phyloP scores from a whole-genome alignment of 2,888 invertebrate genomes.

The Sipunculus nudus region DNA sequence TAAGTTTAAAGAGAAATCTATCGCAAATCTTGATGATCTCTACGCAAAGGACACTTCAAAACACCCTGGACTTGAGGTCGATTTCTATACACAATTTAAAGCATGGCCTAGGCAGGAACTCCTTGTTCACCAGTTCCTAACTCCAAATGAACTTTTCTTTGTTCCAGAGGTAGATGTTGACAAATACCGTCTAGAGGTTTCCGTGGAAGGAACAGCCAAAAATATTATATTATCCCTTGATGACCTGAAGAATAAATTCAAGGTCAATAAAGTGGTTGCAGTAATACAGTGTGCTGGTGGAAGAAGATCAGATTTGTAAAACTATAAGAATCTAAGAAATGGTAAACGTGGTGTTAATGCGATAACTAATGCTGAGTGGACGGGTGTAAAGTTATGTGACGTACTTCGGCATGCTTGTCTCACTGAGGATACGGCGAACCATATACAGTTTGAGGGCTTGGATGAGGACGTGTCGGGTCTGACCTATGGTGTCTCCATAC shows the following conservation, averaged over 20 bases:
- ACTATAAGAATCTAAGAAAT: conserved; percentile 83
- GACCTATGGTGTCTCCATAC: conserved; percentile 89
- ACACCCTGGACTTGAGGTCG: too few species aligned
- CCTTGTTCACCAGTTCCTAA: conserved; percentile 81
- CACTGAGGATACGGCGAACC: conserved; percentile 55
- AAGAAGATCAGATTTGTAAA: conserved; percentile 88
- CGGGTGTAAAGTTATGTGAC: conserved; percentile 60
- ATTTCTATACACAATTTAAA: too few species aligned
- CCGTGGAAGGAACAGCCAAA: conserved; percentile 69
- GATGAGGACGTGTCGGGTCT: conserved; percentile 85
- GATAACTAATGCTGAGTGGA: conserved; percentile 81
- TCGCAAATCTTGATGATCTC: too few species aligned
- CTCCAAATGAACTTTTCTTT: conserved; percentile 92
- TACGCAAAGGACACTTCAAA: too few species aligned
- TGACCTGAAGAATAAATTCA: conserved; percentile 76
- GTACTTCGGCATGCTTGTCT: conserved; percentile 64
- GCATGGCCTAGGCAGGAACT: conserved; percentile 79
- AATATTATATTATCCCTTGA: conserved; percentile 70
- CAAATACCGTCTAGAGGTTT: conserved; percentile 73
- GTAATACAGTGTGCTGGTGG: conserved; percentile 97
- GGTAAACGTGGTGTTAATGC: conserved; percentile 90
- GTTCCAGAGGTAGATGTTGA: conserved; percentile 74
- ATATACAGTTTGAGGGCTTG: conserved; percentile 69
- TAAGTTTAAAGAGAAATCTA: too few species aligned
- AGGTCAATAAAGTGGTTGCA: conserved; percentile 77